Evolutionary conservation across 2,113 vertebrate genomes (phyloP).

Genomic region (Psilopsiagon aurifrons): DNA sequence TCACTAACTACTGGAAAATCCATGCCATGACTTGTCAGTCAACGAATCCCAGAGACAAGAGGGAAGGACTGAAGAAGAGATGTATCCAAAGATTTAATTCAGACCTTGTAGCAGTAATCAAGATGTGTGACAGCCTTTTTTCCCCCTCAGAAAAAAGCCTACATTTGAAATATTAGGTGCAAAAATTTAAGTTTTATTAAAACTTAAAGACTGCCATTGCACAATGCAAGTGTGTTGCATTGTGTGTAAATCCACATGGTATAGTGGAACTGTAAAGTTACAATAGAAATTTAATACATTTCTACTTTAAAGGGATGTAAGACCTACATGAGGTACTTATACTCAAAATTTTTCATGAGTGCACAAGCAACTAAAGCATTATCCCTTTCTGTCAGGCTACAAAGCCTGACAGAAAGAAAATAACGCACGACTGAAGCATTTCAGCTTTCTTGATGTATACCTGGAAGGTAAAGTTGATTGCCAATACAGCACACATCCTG

Average conservation of each 20-base stretch:
- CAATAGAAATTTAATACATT: neutral
- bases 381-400: no score
- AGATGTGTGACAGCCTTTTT: neutral
- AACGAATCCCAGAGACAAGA: neutral
- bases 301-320: neutral
- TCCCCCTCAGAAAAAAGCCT: neutral
- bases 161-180: neutral
- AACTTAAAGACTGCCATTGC: neutral
- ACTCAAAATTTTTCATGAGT: neutral
- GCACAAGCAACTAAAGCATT: neutral
- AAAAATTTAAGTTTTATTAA: neutral
- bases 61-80: neutral
- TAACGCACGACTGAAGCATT: neutral
- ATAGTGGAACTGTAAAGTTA: neutral
- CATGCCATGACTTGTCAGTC: neutral
- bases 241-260: neutral
- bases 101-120: neutral
- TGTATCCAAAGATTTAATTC: neutral
- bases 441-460: neutral
- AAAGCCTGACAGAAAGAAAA: neutral
- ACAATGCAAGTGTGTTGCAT: neutral
- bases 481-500: neutral
- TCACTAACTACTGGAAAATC: neutral
- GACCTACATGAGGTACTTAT: neutral
- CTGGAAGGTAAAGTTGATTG: neutral